Evolutionary conservation across 2,113 vertebrate genomes (phyloP).

Genomic region (Micronycteris hirsuta): DNA sequence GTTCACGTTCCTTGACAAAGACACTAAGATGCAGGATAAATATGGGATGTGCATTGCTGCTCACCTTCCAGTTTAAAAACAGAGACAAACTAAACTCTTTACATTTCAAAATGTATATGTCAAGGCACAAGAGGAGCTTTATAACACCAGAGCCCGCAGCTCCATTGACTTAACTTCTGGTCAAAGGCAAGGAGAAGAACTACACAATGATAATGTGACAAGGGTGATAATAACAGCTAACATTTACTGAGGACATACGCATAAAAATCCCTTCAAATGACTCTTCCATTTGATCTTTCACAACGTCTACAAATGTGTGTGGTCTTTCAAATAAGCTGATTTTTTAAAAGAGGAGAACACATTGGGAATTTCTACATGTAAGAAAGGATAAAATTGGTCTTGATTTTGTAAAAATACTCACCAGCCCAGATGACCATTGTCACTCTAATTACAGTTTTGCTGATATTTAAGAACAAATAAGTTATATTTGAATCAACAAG

Average conservation of each 20-base stretch:
- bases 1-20: background rate
- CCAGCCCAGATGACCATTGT: background rate
- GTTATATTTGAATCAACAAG: background rate
- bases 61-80: background rate
- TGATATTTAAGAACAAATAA: background rate
- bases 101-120: background rate
- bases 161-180: background rate
- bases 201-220: background rate
- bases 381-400: background rate
- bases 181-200: background rate
- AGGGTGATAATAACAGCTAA: background rate
- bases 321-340: conserved; percentile 5
- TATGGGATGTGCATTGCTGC: background rate
- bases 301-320: background rate
- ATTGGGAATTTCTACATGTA: background rate
- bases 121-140: background rate
- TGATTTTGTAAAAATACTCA: background rate
- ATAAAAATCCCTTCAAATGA: background rate
- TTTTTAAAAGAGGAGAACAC: background rate
- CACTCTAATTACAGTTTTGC: background rate
- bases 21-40: background rate
- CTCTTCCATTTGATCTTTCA: background rate
- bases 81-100: background rate
- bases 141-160: background rate
- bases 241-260: background rate